A percentile compares a stretch with the other conserved stretches of the same genome.
Conservation (phyloP, 2,113 vertebrate genomes). For the Apteryx mantelli region DNA sequence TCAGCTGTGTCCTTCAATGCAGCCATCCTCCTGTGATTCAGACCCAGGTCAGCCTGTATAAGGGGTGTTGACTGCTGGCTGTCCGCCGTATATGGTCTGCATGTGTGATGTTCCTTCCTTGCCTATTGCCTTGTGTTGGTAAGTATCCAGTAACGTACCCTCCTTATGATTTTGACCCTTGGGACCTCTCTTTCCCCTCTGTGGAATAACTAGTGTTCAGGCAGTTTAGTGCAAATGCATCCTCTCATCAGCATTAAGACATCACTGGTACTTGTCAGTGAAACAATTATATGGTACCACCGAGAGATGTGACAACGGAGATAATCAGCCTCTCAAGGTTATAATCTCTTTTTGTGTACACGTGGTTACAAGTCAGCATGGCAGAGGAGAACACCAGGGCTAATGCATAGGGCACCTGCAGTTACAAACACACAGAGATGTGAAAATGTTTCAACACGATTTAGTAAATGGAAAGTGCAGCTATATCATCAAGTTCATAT, state of each 20-base stretch:
- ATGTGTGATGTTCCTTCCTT: not conserved
- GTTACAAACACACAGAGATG: constrained; percentile 19
- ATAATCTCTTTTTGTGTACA: constrained; percentile 36
- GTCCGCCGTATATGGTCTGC: not conserved
- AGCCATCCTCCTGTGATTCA: not conserved
- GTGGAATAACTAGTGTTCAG: constrained; percentile 12
- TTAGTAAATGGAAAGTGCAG: constrained; percentile 53
- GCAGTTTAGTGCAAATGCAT: constrained; percentile 26
- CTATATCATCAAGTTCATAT: constrained; percentile 50
- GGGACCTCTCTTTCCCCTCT: not conserved
- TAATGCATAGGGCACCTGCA: constrained; percentile 28
- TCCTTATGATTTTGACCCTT: not conserved
- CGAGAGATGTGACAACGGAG: constrained; percentile 40
- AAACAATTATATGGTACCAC: constrained; percentile 41
- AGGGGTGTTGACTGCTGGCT: not conserved
- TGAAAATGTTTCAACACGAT: constrained; percentile 26
- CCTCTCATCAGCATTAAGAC: not conserved
- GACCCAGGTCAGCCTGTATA: not conserved
- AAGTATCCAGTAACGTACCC: not conserved
- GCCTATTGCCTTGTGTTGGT: not conserved
- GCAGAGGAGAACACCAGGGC: not conserved
- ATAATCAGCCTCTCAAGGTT: constrained; percentile 54
- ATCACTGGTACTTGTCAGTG: constrained; percentile 51
- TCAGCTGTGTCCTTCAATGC: not conserved
- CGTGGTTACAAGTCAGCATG: constrained; percentile 40